Evolutionary conservation across 2,797 vertebrate species (phyloP), one percentile per base, ranked within the genome.

Genomic region (Syndactyla subalaris): DNA sequence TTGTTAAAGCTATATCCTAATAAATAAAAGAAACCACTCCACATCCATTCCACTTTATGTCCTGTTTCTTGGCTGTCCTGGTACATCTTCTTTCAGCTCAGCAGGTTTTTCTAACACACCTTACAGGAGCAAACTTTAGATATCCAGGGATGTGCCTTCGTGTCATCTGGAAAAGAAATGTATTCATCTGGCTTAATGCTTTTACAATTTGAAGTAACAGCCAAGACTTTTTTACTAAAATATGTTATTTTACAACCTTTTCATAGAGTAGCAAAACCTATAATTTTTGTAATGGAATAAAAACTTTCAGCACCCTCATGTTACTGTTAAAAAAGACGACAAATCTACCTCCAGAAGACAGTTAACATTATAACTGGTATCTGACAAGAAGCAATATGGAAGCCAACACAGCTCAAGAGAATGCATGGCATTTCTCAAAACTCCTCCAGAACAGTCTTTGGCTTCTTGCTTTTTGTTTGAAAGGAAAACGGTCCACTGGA

Each of bases 101-200:
- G 46, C 22, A 26, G 52, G 11, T 14, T 75, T 71, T 80, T 92
- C 94, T 96, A 98, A 67, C 98, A 98, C 90, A 98, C 73, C 78
- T 98, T 98, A 89, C 98, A 98, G 95, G 97, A 98, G 57, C 98
- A 98, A 67, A 98, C 95, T 77, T 98, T 98, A 48, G 95, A 95
- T 74, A 98, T 95, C 98, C 98, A 98, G 39, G 98, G 97, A 78
- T 96, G 97, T 38, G 94, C 81, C 51, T 97, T 98, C 86, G 58
- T 51, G 43, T 97, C 94, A 94, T 97, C 98, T 98, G 91, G 58
- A 96, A 97, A 95, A 92, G 61, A 97, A 94, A 95, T 6, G 5
- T 5, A 79, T 45, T 67, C 7, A 54, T 29, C 15, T 57, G 12
- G 8, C 10, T 91, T 79, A 89, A 73, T 34, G 41, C 73, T 26